Percentiles rank a stretch among this genome's conserved stretches.
These are phyloP conservation scores for Ibycter americanus DNA, from an alignment of 2,797 vertebrate genomes.

Conservation along the genomic window DNA sequence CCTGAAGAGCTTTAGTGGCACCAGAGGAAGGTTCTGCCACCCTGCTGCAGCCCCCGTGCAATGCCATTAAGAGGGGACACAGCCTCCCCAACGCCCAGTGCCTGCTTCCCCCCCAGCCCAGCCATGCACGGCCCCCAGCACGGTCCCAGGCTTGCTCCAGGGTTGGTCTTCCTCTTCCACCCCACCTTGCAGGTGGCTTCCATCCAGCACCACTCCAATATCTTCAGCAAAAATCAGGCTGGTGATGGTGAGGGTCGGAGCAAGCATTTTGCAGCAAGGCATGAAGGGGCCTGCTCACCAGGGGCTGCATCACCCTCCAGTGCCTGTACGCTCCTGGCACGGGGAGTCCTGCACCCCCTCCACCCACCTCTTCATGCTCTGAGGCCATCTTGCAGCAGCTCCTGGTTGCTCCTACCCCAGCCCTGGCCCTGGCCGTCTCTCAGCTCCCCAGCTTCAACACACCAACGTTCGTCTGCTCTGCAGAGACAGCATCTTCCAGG, in stretches of 20 bases:
- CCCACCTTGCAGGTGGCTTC: neutral
- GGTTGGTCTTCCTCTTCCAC: neutral
- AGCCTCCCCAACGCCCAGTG: neutral
- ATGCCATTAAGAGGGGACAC: neutral
- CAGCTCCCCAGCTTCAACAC: neutral
- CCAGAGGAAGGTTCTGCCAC: neutral
- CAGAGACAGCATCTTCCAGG: neutral
- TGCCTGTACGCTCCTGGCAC: too few relatives aligned
- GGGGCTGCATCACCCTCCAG: neutral
- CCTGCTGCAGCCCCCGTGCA: fast-evolving
- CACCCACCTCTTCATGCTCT: neutral
- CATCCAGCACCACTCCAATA: neutral
- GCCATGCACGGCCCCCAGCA: neutral
- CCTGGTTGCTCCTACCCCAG: neutral
- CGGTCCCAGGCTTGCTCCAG: neutral
- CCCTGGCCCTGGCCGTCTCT: neutral
- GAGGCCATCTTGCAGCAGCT: neutral
- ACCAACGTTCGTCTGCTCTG: neutral
- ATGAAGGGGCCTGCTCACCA: neutral
- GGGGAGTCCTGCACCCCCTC: neutral
- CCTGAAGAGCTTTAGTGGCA: neutral
- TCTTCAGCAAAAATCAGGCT: neutral
- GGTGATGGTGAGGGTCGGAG: neutral
- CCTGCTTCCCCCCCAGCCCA: neutral
- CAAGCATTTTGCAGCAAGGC: neutral